A percentile compares a stretch with the other conserved stretches of the same genome.
phyloP scores from a whole-genome alignment of 1,140 invertebrate species.

The Drosophila guanche region DNA sequence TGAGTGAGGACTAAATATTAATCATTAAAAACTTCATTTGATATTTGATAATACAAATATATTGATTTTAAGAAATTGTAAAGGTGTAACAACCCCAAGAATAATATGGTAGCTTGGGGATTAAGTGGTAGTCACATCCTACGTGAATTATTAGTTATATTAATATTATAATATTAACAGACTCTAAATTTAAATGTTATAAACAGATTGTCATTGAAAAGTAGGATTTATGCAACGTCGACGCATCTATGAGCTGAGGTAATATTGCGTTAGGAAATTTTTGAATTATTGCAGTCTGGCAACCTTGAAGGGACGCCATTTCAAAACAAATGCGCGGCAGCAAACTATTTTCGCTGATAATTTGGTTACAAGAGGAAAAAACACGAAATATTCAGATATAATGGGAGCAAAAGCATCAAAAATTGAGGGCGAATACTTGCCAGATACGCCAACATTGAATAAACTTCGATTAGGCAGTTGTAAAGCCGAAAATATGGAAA shows the following conservation, averaged over 20 bases:
- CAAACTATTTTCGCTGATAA: slow-evolving; percentile 28
- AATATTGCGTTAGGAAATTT: not conserved
- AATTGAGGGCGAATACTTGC: slow-evolving; percentile 68
- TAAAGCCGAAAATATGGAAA: slow-evolving; percentile 21
- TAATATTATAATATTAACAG: not conserved
- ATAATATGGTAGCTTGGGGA: no score
- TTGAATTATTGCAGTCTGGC: not conserved
- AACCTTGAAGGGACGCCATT: slow-evolving; percentile 43
- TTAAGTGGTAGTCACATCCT: no score
- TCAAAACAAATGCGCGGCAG: slow-evolving; percentile 55
- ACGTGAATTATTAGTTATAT: no score
- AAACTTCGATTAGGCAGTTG: slow-evolving; percentile 39
- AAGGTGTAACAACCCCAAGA: no score
- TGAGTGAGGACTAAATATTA: no score
- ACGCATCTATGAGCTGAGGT: no score
- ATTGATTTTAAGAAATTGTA: no score
- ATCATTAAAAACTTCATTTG: no score
- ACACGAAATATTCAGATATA: not conserved
- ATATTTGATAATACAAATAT: no score
- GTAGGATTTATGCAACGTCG: no score
- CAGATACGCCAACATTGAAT: slow-evolving; percentile 68
- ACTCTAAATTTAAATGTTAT: no score
- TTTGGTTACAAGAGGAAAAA: slow-evolving; percentile 11
- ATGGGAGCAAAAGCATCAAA: slow-evolving; percentile 78
- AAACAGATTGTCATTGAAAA: no score